These are phyloP conservation scores for Augochlorella aurata DNA, from an alignment of 2,888 invertebrate species.

Conservation along the genomic window DNA sequence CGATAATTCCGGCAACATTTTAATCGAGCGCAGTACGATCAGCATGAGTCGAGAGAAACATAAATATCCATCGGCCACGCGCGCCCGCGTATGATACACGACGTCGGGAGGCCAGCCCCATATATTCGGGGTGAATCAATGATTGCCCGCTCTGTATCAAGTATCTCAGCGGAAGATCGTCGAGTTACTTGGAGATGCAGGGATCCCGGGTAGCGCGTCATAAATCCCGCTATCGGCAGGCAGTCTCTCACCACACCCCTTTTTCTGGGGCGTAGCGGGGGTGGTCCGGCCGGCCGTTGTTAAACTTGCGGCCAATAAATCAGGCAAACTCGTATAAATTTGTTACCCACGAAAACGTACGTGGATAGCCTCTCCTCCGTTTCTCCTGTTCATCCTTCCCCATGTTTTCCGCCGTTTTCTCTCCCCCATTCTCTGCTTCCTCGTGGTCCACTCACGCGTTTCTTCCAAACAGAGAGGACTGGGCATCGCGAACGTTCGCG, in stretches of 20 bases:
- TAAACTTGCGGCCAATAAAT: constrained; percentile 79
- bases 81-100: constrained; percentile 39
- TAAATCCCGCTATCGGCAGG: constrained; percentile 76
- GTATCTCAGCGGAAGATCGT: constrained; percentile 62
- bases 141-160: constrained; percentile 58
- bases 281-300: constrained; percentile 72
- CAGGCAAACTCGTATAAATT: constrained; percentile 79
- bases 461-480: constrained; percentile 16
- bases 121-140: constrained; percentile 58
- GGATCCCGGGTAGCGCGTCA: constrained; percentile 72
- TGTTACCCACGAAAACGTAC: constrained; percentile 77
- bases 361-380: constrained; percentile 61
- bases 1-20: not conserved
- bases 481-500: not conserved
- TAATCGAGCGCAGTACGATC: not conserved
- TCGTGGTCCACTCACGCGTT: not conserved
- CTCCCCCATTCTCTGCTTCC: constrained; percentile 8
- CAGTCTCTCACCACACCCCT: constrained; percentile 66
- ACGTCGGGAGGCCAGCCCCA: constrained; percentile 22
- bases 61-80: constrained; percentile 30
- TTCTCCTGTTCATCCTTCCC: not conserved
- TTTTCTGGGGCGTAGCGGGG: constrained; percentile 62
- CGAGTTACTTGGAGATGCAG: constrained; percentile 70
- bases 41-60: not conserved
- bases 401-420: not conserved